phyloP scores from a whole-genome alignment of 2,888 invertebrate genomes.

The Autographa pulchrina region DNA sequence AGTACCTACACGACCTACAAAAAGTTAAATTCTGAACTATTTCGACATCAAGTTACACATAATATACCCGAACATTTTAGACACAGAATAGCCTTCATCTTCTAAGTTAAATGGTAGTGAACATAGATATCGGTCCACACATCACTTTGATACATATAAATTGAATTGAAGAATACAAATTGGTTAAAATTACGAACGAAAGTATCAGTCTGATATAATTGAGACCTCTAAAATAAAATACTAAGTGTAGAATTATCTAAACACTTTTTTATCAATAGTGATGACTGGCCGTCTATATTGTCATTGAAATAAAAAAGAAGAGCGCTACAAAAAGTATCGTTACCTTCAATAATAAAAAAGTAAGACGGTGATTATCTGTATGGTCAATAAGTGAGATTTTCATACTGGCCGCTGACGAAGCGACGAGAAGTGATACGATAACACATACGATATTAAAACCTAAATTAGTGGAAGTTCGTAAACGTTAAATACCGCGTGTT shows the following conservation, averaged over 20 bases:
- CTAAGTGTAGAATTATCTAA: slow-evolving; percentile 9
- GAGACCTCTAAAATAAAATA: background rate
- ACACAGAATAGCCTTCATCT: background rate
- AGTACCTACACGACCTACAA: background rate
- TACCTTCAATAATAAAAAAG: background rate
- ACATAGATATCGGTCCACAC: background rate
- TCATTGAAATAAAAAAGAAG: background rate
- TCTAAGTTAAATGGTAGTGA: background rate
- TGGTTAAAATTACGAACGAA: slow-evolving; percentile 1
- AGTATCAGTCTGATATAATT: slow-evolving; percentile 1
- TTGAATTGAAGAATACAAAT: background rate
- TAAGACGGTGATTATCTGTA: slow-evolving; percentile 7
- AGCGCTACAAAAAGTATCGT: slow-evolving; percentile 7
- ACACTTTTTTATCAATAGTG: slow-evolving; percentile 3
- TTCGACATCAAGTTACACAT: background rate
- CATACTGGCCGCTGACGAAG: slow-evolving; percentile 14
- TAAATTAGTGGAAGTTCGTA: slow-evolving; percentile 55
- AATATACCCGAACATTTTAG: slow-evolving; percentile 2
- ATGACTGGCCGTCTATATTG: slow-evolving; percentile 3
- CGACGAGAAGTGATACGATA: slow-evolving; percentile 35
- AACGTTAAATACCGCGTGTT: slow-evolving; percentile 42
- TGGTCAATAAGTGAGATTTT: slow-evolving; percentile 12
- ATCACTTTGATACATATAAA: slow-evolving; percentile 2
- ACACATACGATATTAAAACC: slow-evolving; percentile 42
- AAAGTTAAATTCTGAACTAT: background rate